A percentile compares a stretch with the other conserved stretches of the same genome.
Evolutionary conservation across 92 coral and sea anemone genomes (phyloP).

Genomic region (Muricea muricata): DNA sequence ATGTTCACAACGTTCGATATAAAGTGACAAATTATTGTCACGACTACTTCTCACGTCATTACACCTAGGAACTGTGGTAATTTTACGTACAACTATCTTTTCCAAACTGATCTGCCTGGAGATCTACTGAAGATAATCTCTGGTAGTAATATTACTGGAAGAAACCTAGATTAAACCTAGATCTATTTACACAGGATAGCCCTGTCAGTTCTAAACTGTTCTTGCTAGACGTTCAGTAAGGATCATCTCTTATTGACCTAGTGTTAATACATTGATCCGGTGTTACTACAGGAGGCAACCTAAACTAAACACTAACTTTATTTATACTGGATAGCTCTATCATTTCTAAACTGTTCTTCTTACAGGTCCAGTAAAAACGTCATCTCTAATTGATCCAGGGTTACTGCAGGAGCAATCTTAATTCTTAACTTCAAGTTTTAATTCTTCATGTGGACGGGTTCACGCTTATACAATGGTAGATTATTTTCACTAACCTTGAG

Average conservation of each 20-base stretch:
- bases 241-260: not conserved
- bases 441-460: no score
- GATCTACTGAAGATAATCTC: not conserved
- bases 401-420: not conserved
- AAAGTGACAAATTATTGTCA: no score
- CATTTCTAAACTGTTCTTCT: not conserved
- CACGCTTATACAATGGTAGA: no score
- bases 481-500: no score
- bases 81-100: not conserved
- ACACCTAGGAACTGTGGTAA: not conserved
- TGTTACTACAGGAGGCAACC: not conserved
- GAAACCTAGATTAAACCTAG: not conserved
- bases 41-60: no score
- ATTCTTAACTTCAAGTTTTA: no score
- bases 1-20: no score
- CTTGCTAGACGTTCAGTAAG: not conserved
- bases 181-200: not conserved
- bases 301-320: not conserved
- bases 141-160: not conserved
- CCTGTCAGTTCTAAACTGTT: conserved; percentile 4
- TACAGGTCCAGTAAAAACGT: not conserved
- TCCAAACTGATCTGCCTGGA: not conserved
- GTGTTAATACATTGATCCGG: conserved; percentile 3
- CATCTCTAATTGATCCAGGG: not conserved
- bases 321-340: not conserved